Evolutionary conservation across 2,113 vertebrate genomes (phyloP), one percentile per base, ranked within the genome.

Genomic region (Perca flavescens): DNA sequence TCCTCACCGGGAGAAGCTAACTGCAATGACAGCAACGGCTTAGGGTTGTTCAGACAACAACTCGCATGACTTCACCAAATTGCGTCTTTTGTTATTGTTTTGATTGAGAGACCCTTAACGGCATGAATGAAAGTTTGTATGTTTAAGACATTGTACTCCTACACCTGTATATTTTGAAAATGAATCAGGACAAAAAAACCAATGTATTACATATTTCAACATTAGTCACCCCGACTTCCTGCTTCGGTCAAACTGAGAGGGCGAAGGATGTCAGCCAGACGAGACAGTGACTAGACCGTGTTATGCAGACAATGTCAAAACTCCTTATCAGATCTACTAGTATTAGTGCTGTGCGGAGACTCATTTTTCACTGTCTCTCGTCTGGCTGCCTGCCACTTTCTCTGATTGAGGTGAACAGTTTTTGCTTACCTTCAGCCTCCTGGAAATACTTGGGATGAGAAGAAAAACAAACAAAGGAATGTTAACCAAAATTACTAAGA

Each of bases 221-320:
- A 57, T 87, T 69, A 89, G 52, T 92, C 88, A 91, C 31, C 12
- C 1, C 0, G n/a, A 47, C 71, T 62, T 80, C 77, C 72, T 79
- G 78, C 19, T 25, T 0, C 34, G 46, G 40, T 74, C 61, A 16
- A 9, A 13, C 13, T 13, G 40, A 31, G 40, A 71, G 6, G 62
- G 34, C 2, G 36, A 47, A 74, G 79, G 64, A 79, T 34, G 21
- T 17, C 10, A 34, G 46, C 3, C 7, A 81, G 67, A 77, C 63
- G 11, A 74, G 84, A 66, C 80, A 17, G 25, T 82, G 82, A 85
- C 31, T 62, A 46, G 6, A 50, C 17, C 0, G 14, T 83, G 82
- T 82, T 43, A 25, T 61, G n/a, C 13, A 0, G 4, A 31, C 5
- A 63, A 66, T 47, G 77, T 73, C 58, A 73, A 12, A 58, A 21